phyloP scores from a whole-genome alignment of 2,888 invertebrate genomes.

The Agrochola macilenta region DNA sequence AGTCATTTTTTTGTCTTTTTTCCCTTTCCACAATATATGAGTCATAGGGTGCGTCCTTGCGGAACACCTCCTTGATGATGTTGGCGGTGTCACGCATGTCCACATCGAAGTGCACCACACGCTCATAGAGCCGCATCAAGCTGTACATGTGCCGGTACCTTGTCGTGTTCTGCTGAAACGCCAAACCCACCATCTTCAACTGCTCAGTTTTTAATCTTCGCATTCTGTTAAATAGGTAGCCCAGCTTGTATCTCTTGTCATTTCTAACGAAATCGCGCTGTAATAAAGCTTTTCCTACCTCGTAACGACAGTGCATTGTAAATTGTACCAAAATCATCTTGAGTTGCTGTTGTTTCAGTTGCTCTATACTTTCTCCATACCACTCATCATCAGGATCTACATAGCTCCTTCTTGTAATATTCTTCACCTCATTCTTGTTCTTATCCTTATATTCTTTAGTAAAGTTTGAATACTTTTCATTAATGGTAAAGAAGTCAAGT shows the following conservation, averaged over 20 bases:
- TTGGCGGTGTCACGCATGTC: constrained; percentile 71
- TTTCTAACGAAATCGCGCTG: constrained; percentile 54
- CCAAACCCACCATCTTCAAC: constrained; percentile 59
- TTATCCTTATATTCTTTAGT: neutral
- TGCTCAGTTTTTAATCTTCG: constrained; percentile 71
- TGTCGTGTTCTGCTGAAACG: fast-evolving
- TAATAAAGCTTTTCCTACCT: constrained; percentile 66
- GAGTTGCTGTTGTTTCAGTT: neutral
- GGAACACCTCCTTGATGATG: constrained; percentile 51
- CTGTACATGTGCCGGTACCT: neutral
- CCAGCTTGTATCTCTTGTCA: constrained; percentile 73
- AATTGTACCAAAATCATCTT: constrained; percentile 56
- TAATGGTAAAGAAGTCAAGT: constrained; percentile 18
- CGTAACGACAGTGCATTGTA: constrained; percentile 71
- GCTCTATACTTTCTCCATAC: fast-evolving
- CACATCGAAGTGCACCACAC: constrained; percentile 68
- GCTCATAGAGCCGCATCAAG: constrained; percentile 67
- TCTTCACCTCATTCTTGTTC: neutral
- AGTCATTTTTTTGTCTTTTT: too few relatives aligned
- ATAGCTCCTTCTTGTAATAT: neutral
- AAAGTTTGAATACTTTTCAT: constrained; percentile 32
- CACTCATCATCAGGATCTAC: neutral
- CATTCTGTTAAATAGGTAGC: constrained; percentile 76
- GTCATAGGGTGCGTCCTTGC: neutral
- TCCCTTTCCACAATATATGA: fast-evolving